phyloP scores from a whole-genome alignment of 2,888 invertebrate genomes.

The Mactromeris polynyma region DNA sequence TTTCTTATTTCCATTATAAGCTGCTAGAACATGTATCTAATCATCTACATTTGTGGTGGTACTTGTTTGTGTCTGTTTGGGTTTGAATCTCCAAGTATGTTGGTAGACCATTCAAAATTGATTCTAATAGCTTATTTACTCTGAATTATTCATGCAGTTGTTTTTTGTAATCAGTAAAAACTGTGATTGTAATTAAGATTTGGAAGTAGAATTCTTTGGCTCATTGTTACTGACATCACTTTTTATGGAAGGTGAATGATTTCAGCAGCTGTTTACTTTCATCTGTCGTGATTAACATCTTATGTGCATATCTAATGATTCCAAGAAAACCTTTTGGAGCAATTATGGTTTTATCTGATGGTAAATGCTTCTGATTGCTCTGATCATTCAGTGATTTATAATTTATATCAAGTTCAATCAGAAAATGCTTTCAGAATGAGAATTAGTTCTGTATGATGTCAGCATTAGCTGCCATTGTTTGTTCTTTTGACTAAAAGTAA shows the following conservation, averaged over 20 bases:
- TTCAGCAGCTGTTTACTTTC: too few relatives aligned
- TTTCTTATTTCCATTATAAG: too few relatives aligned
- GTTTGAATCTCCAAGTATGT: not conserved
- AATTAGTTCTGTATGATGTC: too few relatives aligned
- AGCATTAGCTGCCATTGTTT: too few relatives aligned
- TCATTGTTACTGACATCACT: not conserved
- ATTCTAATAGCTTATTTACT: not conserved
- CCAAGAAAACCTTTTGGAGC: not conserved
- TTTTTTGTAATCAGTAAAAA: not conserved
- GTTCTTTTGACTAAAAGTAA: too few relatives aligned
- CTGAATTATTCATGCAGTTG: not conserved
- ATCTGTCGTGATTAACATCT: too few relatives aligned
- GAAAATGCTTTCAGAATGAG: too few relatives aligned
- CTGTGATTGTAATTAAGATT: not conserved
- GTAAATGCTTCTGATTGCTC: not conserved
- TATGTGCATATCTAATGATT: not conserved
- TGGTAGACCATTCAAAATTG: not conserved
- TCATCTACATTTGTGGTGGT: too few relatives aligned
- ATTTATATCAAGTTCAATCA: not conserved
- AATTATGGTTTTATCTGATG: not conserved
- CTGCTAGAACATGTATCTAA: too few relatives aligned
- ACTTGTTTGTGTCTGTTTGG: not conserved
- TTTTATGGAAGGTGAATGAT: too few relatives aligned
- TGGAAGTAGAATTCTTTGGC: not conserved
- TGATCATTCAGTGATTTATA: not conserved